Base-by-base conservation (phyloP, 2,888 invertebrate genomes). In the Chydorus sphaericus region DNA sequence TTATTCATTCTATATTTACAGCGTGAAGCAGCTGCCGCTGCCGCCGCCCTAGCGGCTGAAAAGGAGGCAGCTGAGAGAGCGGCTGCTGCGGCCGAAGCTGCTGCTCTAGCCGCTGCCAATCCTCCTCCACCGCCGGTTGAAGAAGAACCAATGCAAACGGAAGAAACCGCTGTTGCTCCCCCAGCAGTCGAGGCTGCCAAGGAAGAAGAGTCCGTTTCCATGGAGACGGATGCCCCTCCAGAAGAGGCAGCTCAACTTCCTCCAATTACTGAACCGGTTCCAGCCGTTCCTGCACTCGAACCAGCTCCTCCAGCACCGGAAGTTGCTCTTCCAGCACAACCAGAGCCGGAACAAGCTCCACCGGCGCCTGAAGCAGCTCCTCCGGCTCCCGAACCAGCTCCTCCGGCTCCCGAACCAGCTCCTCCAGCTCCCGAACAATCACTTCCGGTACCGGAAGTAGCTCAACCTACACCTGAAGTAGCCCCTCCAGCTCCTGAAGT, bases 1-100 rank as follows among this genome's bases (percentile, higher is more conserved):
- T 44, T 14, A 3, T 8, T 16, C 28, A 7, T 44, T 16, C 26
- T 44, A 4, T 26, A 16, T 23, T 20, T 3, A 8, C 20, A 44
- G 44, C 44, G 44, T 23, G 44, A 44, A 44, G 44, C 44, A 26
- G 44, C 44, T 44, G 44, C 44, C 28, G 44, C 44, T 23, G 44
- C 18, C 23, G 44, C 44, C 6, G 44, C 44, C 14, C 18, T 44
- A 14, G 26, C 23, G 11, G 44, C 44, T 44, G 44, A 44, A 26
- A 44, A 44, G 26, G 44, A 44, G 14, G 44, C 44, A 44, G 44
- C 44, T 11, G 28, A 26, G 10, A 28, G 26, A 10, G 44, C 44
- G n/a, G 44, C 39, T n/a, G 39, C 39, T 39, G 39, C 44, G 23
- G 44, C 44, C 4, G 44, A 23, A 23, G 26, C 11, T 23, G 44